Conservation (phyloP, 2,113 vertebrate species). For the Chaenocephalus aceratus region DNA sequence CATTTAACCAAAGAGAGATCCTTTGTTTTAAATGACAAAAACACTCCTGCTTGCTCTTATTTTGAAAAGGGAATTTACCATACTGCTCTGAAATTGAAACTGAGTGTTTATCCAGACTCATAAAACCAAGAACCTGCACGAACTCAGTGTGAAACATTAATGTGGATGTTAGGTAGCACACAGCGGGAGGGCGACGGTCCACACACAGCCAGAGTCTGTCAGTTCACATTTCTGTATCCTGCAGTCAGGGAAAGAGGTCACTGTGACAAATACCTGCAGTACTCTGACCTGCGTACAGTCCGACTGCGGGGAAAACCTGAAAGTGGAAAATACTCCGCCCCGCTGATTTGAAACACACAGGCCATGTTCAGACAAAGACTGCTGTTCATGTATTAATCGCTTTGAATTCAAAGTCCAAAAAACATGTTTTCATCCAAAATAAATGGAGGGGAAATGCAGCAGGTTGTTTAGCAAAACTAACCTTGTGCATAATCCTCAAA, state of each 20-base stretch:
- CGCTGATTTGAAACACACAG: conserved; percentile 21
- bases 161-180: conserved; percentile 38
- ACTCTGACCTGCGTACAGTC: conserved; percentile 46
- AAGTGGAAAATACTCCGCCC: conserved; percentile 5
- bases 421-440: not conserved
- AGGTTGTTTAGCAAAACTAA: not conserved
- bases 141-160: conserved; percentile 39
- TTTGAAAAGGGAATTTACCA: conserved; percentile 19
- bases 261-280: conserved; percentile 68
- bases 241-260: conserved; percentile 61
- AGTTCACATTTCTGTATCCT: conserved; percentile 36
- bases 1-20: not conserved
- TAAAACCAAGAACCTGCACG: not conserved
- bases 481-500: not conserved
- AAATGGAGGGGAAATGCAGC: conserved; percentile 7
- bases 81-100: not conserved
- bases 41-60: not conserved
- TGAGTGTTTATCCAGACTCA: not conserved
- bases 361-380: not conserved
- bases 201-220: conserved; percentile 42
- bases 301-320: conserved; percentile 27
- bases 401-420: not conserved
- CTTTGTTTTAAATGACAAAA: not conserved
- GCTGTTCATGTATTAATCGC: not conserved
- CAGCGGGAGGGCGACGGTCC: conserved; percentile 27